Percentiles rank a stretch among this genome's conserved stretches.
Conservation (phyloP, 2,797 vertebrate species). For the Schizothorax lantsangensis region DNA sequence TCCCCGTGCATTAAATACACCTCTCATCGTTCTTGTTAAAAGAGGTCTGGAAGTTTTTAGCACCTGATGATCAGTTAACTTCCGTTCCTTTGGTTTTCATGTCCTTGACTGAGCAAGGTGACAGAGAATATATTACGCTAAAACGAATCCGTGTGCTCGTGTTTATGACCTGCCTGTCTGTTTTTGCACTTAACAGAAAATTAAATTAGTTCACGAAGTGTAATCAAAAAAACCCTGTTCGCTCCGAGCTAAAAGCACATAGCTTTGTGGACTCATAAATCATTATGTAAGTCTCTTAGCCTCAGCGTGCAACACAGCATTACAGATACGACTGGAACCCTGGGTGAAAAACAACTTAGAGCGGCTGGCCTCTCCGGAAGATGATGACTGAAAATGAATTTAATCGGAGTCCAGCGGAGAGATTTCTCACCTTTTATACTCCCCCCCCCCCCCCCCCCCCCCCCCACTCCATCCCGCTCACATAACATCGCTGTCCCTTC, state of each 20-base stretch:
- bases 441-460: not conserved
- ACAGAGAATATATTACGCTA: constrained; percentile 35
- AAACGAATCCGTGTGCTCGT: not conserved
- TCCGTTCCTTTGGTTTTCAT: constrained; percentile 5
- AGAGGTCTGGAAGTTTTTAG: constrained; percentile 36
- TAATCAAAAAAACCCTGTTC: constrained; percentile 13
- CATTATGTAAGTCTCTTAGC: constrained; percentile 38
- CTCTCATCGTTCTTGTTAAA: constrained; percentile 24
- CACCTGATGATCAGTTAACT: constrained; percentile 44
- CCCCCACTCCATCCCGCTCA: constrained; percentile 25
- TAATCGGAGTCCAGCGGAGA: constrained; percentile 33
- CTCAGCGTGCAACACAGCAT: constrained; percentile 23
- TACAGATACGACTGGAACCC: constrained; percentile 2
- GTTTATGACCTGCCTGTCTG: constrained; percentile 33
- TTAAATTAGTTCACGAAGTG: constrained; percentile 35
- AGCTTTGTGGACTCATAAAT: constrained; percentile 40
- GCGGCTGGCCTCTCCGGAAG: not conserved
- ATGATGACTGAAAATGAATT: constrained; percentile 49
- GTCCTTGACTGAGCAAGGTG: constrained; percentile 37
- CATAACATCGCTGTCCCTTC: constrained; percentile 35
- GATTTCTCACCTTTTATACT: not conserved
- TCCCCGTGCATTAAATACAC: constrained; percentile 3
- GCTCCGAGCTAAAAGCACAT: constrained; percentile 37
- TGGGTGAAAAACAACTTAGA: constrained; percentile 33
- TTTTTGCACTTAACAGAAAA: constrained; percentile 38